Evolutionary conservation across 2,113 vertebrate species (phyloP).

Genomic region (Atherinomorus stipes): DNA sequence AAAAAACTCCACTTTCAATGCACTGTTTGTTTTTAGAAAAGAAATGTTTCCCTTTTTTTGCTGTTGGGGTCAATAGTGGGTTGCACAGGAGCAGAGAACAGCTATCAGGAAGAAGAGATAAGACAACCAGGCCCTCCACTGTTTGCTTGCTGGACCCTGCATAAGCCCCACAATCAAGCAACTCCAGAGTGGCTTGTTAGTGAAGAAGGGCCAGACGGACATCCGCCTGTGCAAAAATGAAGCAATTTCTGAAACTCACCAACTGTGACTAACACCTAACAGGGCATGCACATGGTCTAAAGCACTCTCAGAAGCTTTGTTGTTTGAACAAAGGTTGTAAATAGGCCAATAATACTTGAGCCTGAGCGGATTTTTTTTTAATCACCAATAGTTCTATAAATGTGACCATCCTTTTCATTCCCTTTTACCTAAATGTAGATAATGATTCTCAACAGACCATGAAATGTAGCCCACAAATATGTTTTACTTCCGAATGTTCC

Average conservation of each 20-base stretch:
- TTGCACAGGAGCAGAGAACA: conserved; percentile 35
- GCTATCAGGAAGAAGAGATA: conserved; percentile 47
- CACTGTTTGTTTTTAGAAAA: conserved; percentile 38
- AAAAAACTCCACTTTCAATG: conserved; percentile 28
- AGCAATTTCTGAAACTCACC: conserved; percentile 69
- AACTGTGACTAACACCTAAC: conserved; percentile 76
- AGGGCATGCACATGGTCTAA: conserved; percentile 44
- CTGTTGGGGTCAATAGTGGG: conserved; percentile 35
- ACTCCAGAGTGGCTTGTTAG: conserved; percentile 75
- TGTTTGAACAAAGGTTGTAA: conserved; percentile 67
- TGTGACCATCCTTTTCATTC: conserved; percentile 27
- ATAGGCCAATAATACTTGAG: conserved; percentile 51
- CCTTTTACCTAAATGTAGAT: conserved; percentile 2
- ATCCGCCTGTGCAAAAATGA: conserved; percentile 66
- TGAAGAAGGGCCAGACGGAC: conserved; percentile 35
- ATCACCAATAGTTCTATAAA: conserved; percentile 8
- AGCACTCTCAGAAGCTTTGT: conserved; percentile 56
- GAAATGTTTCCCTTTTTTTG: conserved; percentile 43
- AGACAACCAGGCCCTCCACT: conserved; percentile 24
- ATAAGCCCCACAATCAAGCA: conserved; percentile 61
- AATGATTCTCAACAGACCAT: conserved; percentile 17
- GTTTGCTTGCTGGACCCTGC: conserved; percentile 67
- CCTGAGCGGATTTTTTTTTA: background rate
- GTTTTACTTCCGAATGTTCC: background rate
- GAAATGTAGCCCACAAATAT: background rate